Evolutionary conservation across 2,113 vertebrate species (phyloP), one percentile per base, ranked within the genome.

Genomic region (Chloebia gouldiae): DNA sequence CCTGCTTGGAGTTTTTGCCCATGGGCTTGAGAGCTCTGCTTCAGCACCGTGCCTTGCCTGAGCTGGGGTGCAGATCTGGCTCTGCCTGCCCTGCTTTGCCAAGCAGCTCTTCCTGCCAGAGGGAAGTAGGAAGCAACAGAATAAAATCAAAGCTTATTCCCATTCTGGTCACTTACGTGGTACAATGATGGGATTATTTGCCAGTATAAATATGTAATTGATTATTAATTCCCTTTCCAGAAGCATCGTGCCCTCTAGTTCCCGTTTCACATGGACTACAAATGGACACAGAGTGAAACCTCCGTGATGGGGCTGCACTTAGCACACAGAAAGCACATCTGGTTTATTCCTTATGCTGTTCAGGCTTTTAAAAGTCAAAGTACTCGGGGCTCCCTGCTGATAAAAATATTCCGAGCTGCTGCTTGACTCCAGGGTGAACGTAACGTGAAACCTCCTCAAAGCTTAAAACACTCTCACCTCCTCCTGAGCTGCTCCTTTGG

Each of bases 371-470:
- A 44, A 90, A 95, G 77, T 75, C 87, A 39, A 53, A 81, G 47
- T 35, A 78, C 21, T 8, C 8, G 18, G 47, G 61, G 93, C 73
- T 92, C 51, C 77, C 81, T 47, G 84, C 93, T 89, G 93, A 81
- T 91, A 89, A 92, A 95, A 95, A 81, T 71, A 95, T 91, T 91
- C 93, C 35, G 35, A 84, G 69, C 45, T 88, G 93, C 86, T 61
- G 88, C 63, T 68, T 89, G 81, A 53, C 77, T 96, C 23, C 37
- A 21, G 65, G 60, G 27, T 63, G 90, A 95, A 66, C 3, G 39
- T 87, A 92, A 93, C 5, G 33, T 64, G 92, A 96, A 95, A 87
- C 79, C 81, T 57, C 60, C 93, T 93, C 92, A 87, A 94, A 95
- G 88, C 8, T 61, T 51, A 4, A 64, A 70, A 13, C 23, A 0